Conservation (phyloP, 2,888 invertebrate genomes). For the Eristalis tenax region DNA sequence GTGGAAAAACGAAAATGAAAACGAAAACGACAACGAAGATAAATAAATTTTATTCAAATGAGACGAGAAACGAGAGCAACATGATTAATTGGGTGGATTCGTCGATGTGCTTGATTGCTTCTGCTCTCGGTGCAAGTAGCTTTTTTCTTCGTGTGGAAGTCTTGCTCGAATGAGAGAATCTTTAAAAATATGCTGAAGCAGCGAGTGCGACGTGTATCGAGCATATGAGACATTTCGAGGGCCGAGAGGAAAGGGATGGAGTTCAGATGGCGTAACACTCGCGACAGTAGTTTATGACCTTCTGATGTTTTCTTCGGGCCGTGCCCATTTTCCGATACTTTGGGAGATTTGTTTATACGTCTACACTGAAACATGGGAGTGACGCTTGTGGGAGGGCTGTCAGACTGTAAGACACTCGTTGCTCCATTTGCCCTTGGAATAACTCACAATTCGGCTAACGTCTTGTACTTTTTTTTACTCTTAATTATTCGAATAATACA, state of each 20-base stretch:
- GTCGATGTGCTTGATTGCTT: conserved; percentile 48
- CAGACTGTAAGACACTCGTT: too few species aligned
- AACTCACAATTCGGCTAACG: too few species aligned
- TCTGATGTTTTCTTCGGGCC: background rate
- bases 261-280: background rate
- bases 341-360: too few species aligned
- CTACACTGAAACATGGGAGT: too few species aligned
- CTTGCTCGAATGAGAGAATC: background rate
- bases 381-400: too few species aligned
- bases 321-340: background rate
- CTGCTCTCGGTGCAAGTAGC: conserved; percentile 3
- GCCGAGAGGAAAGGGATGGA: background rate
- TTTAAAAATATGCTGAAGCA: background rate
- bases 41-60: conserved; percentile 45
- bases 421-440: too few species aligned
- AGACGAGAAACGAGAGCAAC: conserved; percentile 34
- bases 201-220: background rate
- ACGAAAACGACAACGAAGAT: background rate
- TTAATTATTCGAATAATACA: too few species aligned
- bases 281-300: background rate
- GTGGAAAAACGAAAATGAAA: conserved; percentile 6
- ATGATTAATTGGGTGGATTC: conserved; percentile 50
- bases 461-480: too few species aligned
- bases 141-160: background rate
- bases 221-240: background rate